Base-by-base conservation (phyloP, 2,797 vertebrate species). In the Aulostomus chinensis region DNA sequence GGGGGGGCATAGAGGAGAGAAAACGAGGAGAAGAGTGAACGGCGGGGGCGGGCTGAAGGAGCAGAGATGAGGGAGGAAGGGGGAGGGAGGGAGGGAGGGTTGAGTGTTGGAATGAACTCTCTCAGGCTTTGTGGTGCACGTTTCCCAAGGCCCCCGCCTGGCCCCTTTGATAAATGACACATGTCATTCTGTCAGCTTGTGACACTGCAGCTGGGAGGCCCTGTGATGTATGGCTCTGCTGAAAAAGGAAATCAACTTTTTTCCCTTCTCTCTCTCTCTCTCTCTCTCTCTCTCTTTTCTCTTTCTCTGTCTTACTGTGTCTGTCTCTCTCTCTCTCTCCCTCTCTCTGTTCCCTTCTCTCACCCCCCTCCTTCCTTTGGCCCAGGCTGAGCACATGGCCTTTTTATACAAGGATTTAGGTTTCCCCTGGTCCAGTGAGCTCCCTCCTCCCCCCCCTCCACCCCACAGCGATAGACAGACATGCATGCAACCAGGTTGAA, bases 161-260 rank as follows among this genome's bases (percentile, higher is more conserved):
- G 94, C 94, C 95, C 92, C 94, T 96, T 95, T 97, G 96, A 98
- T 98, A 96, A 97, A 98, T 98, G 95, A 97, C 95, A 98, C 95
- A 93, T 93, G 94, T 96, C 96, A 97, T 97, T 97, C 95, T 97
- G 95, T 98, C 96, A 95, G 93, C 86, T 92, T 89, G 93, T 96
- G 94, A 96, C 95, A 95, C 91, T 91, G 93, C 94, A 95, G 94
- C 95, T 95, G 96, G 94, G 94, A 94, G 93, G 93, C 91, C 93
- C 42, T 65, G 89, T 96, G 95, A 98, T 97, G 90, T 93, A 98
- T 95, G 92, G 92, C 92, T 91, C 90, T 69, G 86, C 92, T 94
- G 93, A 93, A 95, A 95, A 96, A 94, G 94, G 94, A 95, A 94
- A 96, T 94, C 95, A 94, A 87, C 86, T 87, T 91, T 88, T 95